Conservation (phyloP, 2,888 invertebrate genomes). For the Gonocerus acuteangulatus region DNA sequence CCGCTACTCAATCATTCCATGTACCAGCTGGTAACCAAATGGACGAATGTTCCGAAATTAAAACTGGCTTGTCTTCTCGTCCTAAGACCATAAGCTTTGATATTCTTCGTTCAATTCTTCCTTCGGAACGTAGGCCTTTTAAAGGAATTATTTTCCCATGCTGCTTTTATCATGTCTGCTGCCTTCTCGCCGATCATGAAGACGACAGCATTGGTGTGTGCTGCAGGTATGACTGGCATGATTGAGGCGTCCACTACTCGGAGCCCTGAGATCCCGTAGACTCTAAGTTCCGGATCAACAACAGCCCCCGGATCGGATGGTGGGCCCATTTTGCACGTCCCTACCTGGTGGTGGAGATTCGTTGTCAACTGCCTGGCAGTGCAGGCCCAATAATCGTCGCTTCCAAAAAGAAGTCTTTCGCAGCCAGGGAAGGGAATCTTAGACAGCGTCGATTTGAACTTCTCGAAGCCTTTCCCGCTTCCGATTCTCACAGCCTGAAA, state of each 20-base stretch:
- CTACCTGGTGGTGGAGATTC: slow-evolving; percentile 59
- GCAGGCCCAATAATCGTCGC: slow-evolving; percentile 64
- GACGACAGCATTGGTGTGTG: slow-evolving; percentile 51
- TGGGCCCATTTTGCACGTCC: slow-evolving; percentile 40
- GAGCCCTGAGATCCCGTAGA: slow-evolving; percentile 45
- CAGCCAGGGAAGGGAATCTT: slow-evolving; percentile 41
- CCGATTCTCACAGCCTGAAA: slow-evolving; percentile 45
- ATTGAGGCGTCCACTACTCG: slow-evolving; percentile 50
- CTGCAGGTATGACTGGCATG: slow-evolving; percentile 50
- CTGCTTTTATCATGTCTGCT: slow-evolving; percentile 46
- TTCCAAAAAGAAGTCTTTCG: slow-evolving; percentile 50
- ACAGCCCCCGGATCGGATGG: slow-evolving; percentile 41
- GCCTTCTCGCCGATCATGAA: slow-evolving; percentile 53
- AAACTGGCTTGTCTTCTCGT: too few relatives aligned
- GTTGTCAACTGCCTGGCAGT: slow-evolving; percentile 58
- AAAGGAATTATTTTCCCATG: slow-evolving; percentile 28
- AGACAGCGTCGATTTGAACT: slow-evolving; percentile 44
- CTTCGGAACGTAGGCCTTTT: too few relatives aligned
- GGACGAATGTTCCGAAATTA: too few relatives aligned
- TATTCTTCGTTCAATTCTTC: too few relatives aligned
- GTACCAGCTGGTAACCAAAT: too few relatives aligned
- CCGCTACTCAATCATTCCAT: too few relatives aligned
- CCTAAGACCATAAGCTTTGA: too few relatives aligned
- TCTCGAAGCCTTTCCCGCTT: slow-evolving; percentile 46
- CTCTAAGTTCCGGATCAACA: slow-evolving; percentile 41